Evolutionary conservation across 2,113 vertebrate genomes (phyloP), one percentile per base, ranked within the genome.

Genomic region (Pygoscelis antarcticus): DNA sequence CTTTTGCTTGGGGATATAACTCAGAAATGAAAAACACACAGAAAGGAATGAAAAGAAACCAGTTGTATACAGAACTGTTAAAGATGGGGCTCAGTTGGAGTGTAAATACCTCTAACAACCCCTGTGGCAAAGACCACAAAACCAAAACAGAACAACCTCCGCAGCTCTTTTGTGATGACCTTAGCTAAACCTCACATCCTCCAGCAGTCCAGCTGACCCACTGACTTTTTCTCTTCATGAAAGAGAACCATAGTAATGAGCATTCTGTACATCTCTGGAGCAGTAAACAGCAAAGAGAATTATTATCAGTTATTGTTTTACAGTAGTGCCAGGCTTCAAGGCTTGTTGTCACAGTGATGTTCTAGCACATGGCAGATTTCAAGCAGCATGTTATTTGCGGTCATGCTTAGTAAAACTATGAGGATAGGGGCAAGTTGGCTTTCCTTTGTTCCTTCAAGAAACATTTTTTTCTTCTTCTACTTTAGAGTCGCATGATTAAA

Each of bases 271-370:
- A 46, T 83, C 62, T 88, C 76, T 76, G 54, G 82, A 87, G 62
- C 68, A 65, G 51, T 72, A 93, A 94, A 92, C 78, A 82, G 69
- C 79, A 86, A 64, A 79, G 70, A 83, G 82, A 82, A 78, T 89
- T 93, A 87, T 75, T 86, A 81, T 90, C 64, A 78, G 42, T 85
- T 94, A 55, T 62, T 93, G 18, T 83, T 95, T 94, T 79, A 71
- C 78, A 76, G 81, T 87, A 75, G 51, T 77, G 72, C 57, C n/a
- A 55, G 76, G 52, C 88, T 77, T 93, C 60, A 25, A 94, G 95
- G 90, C 76, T 84, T 83, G 44, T 89, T 90, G 85, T 92, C 87
- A 79, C 70, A 83, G 60, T 47, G 61, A 80, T 84, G 83, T 90
- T 83, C 83, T 89, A 85, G 44, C 61, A 95, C 79, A 52, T 3